phyloP scores from a whole-genome alignment of 1,140 invertebrate genomes.

The Paracyclopina nana region DNA sequence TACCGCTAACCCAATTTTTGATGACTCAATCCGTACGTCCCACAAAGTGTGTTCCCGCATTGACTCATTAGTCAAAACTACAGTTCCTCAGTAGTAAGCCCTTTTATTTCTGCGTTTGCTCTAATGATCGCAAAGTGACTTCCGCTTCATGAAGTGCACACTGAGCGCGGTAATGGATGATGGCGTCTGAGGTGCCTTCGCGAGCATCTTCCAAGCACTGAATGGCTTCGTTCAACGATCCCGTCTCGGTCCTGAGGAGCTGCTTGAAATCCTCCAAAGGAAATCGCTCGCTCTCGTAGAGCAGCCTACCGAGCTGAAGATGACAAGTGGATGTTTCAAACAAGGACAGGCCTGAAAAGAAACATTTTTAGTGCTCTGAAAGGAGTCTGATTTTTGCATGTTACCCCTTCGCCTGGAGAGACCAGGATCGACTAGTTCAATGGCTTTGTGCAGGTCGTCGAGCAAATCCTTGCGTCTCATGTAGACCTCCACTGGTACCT shows the following conservation, averaged over 20 bases:
- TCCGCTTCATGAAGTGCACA: constrained; percentile 7
- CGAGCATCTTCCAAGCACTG: neutral
- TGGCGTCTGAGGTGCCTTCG: constrained; percentile 6
- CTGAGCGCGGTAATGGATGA: neutral
- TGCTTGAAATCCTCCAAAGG: constrained; percentile 5
- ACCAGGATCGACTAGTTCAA: constrained; percentile 8
- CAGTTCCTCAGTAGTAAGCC: too few species aligned
- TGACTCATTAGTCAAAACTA: too few species aligned
- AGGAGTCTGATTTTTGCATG: neutral
- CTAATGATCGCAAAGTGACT: too few species aligned
- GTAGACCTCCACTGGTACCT: constrained; percentile 7
- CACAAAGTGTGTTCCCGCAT: too few species aligned
- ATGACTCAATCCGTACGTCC: too few species aligned
- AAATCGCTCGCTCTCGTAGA: constrained; percentile 7
- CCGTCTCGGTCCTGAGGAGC: constrained; percentile 7
- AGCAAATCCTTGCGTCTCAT: constrained; percentile 10
- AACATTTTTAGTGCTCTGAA: neutral
- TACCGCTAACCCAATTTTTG: too few species aligned
- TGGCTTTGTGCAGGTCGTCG: constrained; percentile 4
- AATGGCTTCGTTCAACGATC: neutral
- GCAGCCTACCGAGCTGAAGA: constrained; percentile 10
- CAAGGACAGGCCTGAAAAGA: constrained; percentile 1
- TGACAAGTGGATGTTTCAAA: constrained; percentile 12
- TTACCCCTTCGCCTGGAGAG: constrained; percentile 2
- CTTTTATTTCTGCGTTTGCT: too few species aligned